Percentiles rank a stretch among this genome's conserved stretches.
These are phyloP conservation scores for Muscicapa striata DNA, from an alignment of 2,797 vertebrate species.

Conservation along the genomic window DNA sequence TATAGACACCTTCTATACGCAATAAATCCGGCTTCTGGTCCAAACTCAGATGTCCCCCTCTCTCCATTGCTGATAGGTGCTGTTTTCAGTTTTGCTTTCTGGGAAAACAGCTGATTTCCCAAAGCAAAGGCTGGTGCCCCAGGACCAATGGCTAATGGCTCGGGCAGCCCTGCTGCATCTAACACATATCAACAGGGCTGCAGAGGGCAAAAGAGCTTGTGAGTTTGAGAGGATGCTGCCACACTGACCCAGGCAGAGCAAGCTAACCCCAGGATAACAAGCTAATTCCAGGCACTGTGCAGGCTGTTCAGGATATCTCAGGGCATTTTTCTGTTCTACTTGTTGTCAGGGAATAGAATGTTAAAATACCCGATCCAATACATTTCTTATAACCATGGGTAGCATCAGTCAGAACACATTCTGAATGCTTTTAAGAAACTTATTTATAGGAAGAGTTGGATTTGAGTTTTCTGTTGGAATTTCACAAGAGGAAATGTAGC, in stretches of 20 bases:
- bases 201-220: neutral
- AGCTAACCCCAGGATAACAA: no score
- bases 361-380: rapidly evolving
- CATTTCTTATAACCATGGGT: neutral
- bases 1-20: no score
- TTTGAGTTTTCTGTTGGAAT: neutral
- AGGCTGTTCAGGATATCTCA: neutral
- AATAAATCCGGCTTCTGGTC: no score
- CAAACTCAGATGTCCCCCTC: no score
- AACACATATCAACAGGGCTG: rapidly evolving
- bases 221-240: neutral
- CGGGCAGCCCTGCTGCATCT: neutral
- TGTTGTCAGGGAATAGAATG: neutral
- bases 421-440: neutral
- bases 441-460: neutral
- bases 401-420: neutral
- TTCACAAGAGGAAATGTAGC: neutral
- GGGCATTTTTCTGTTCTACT: neutral
- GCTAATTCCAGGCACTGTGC: neutral
- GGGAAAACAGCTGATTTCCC: neutral
- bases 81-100: neutral
- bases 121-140: neutral
- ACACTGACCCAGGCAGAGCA: neutral
- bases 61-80: no score
- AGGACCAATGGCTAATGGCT: neutral